Percentiles rank a stretch among this genome's conserved stretches.
phyloP scores from a whole-genome alignment of 30 jellyfish, hydroid and myxozoan species.

The Aurelia sp. region DNA sequence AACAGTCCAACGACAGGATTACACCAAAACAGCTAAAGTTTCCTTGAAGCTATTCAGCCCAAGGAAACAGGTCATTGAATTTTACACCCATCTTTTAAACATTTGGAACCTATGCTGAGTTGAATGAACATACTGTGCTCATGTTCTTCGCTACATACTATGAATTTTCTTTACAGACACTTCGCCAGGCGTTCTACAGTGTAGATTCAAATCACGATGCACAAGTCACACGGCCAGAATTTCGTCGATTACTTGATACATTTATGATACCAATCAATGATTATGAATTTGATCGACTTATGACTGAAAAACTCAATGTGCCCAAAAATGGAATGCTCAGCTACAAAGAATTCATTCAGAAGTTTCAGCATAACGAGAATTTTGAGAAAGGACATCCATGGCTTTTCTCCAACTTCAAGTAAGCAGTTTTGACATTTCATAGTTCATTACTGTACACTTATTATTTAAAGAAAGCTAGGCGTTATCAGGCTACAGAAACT shows the following conservation, averaged over 20 bases:
- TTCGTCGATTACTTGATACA: conserved; percentile 59
- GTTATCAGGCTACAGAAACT: too few species aligned
- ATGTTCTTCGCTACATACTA: too few species aligned
- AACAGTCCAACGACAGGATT: too few species aligned
- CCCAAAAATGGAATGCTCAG: conserved; percentile 53
- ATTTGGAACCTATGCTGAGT: too few species aligned
- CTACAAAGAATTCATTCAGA: conserved; percentile 49
- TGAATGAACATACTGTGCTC: too few species aligned
- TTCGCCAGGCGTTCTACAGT: conserved; percentile 74
- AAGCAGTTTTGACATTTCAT: background rate
- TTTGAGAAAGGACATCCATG: conserved; percentile 82
- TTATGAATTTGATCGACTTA: conserved; percentile 54
- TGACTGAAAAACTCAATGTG: conserved; percentile 57
- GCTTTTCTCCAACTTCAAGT: conserved; percentile 70
- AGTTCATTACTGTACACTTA: too few species aligned
- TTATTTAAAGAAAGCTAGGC: too few species aligned
- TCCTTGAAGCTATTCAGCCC: too few species aligned
- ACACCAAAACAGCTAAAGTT: too few species aligned
- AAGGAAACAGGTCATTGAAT: too few species aligned
- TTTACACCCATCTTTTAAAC: too few species aligned
- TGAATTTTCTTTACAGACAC: conserved; percentile 25
- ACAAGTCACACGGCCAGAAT: conserved; percentile 59
- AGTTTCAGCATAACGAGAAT: conserved; percentile 61
- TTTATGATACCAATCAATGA: conserved; percentile 73
- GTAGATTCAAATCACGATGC: conserved; percentile 73